phyloP scores from a whole-genome alignment of 2,797 vertebrate species.

The Sebastiscus albofasciatus region DNA sequence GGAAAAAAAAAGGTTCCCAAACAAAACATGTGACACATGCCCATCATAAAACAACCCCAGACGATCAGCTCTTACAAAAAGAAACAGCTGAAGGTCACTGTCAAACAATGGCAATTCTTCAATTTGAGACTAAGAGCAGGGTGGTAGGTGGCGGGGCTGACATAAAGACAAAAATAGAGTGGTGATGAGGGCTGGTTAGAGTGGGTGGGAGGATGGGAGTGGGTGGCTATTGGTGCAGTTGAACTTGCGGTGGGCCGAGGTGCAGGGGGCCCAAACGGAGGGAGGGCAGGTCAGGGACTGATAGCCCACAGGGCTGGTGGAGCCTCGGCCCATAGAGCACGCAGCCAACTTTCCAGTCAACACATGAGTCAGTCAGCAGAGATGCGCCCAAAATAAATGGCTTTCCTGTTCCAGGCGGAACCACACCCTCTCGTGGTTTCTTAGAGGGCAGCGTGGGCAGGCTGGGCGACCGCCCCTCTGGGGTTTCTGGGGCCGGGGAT shows the following conservation, averaged over 20 bases:
- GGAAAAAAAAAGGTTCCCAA: background rate
- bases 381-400: constrained; percentile 96
- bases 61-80: constrained; percentile 12
- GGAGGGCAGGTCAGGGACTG: constrained; percentile 77
- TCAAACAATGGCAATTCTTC: constrained; percentile 86
- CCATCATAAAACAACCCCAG: constrained; percentile 14
- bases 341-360: constrained; percentile 95
- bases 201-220: constrained; percentile 71
- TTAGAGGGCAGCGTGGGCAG: constrained; percentile 86
- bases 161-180: constrained; percentile 66
- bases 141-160: constrained; percentile 58
- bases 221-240: constrained; percentile 67
- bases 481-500: constrained; percentile 78
- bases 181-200: constrained; percentile 56
- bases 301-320: constrained; percentile 87
- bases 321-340: constrained; percentile 81
- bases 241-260: constrained; percentile 58
- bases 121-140: constrained; percentile 59
- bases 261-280: constrained; percentile 47
- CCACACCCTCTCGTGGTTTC: constrained; percentile 94
- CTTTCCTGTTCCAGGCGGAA: constrained; percentile 93
- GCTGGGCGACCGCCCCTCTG: constrained; percentile 78
- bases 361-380: constrained; percentile 95
- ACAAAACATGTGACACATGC: constrained; percentile 21
- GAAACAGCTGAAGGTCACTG: constrained; percentile 83